Base-by-base conservation (phyloP, 2,797 vertebrate species). In the Artibeus jamaicensis region DNA sequence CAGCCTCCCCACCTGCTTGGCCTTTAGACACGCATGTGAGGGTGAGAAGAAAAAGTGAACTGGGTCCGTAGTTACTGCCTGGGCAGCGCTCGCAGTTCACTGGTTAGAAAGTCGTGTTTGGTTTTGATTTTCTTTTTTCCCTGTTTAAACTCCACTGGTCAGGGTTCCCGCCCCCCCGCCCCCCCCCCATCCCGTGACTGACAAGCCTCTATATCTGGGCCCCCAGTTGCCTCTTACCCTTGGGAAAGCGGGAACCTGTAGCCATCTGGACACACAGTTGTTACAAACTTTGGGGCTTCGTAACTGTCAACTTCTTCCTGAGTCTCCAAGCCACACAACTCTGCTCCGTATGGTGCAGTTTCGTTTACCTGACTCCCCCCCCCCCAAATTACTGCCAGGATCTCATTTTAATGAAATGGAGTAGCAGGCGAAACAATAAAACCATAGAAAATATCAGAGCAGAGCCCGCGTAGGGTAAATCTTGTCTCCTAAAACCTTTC, bases 21-120 rank as follows among this genome's bases (percentile, higher is more conserved):
- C 5, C 39, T n/a, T 26, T 22, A 14, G 32, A 34, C 34, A 0
- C 32, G 5, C 9, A 11, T 10, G 0, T 6, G 18, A 8, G 29
- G 0, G 44, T 29, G 5, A 6, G n/a, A 22, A 29, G 57, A 32
- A 68, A 46, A 57, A 9, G 29, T 4, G 2, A 0, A 1, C 29
- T 22, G 4, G 21, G 10, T 24, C 16, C 10, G 0, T 76, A 3
- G 1, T 59, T 9, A 29, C 42, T 59, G 16, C 16, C 4, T 46
- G 12, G 24, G 59, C 14, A 26, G 57, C 16, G 4, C 29, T 2
- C 14, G 6, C 26, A 3, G 34, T 39, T 62, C 44, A 29, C 44
- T 70, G 2, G 9, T 9, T 57, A 8, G 18, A 81, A 79, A 34
- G 26, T 15, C 37, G 24, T 3, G 14, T 16, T 29, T 32, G 59